Evolutionary conservation across 2,797 vertebrate genomes (phyloP).

Genomic region (Microtus obscurus): DNA sequence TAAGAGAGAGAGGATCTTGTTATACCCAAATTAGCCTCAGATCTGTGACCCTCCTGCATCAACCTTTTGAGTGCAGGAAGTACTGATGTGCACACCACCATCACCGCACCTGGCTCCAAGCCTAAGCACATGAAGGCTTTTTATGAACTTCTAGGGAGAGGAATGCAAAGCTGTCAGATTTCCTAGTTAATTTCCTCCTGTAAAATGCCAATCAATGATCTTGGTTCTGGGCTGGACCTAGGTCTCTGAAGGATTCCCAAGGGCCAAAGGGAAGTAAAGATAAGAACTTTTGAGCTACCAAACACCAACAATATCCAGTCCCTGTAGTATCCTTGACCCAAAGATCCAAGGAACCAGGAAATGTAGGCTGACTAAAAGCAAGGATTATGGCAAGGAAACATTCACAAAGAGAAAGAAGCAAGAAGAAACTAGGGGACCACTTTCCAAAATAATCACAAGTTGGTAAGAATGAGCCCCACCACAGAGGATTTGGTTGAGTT

Average conservation of each 20-base stretch:
- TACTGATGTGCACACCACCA: neutral
- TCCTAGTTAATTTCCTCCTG: neutral
- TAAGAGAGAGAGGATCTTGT: neutral
- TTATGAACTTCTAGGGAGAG: neutral
- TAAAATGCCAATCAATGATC: neutral
- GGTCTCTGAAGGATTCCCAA: neutral
- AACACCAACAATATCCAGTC: neutral
- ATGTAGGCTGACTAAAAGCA: neutral
- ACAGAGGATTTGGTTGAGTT: neutral
- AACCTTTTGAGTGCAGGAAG: neutral
- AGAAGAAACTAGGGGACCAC: neutral
- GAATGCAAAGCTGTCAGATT: neutral
- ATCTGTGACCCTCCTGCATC: neutral
- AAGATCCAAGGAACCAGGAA: neutral
- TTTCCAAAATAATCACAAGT: neutral
- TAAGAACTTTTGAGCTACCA: neutral
- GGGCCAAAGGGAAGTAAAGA: neutral
- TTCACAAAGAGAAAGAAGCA: neutral
- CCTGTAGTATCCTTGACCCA: neutral
- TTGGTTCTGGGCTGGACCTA: neutral
- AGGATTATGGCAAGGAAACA: neutral
- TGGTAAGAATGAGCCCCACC: neutral
- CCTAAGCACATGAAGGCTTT: neutral
- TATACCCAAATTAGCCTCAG: neutral
- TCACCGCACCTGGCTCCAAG: neutral